phyloP scores from a whole-genome alignment of 1,140 invertebrate genomes.

The Drosophila parabipectinata region DNA sequence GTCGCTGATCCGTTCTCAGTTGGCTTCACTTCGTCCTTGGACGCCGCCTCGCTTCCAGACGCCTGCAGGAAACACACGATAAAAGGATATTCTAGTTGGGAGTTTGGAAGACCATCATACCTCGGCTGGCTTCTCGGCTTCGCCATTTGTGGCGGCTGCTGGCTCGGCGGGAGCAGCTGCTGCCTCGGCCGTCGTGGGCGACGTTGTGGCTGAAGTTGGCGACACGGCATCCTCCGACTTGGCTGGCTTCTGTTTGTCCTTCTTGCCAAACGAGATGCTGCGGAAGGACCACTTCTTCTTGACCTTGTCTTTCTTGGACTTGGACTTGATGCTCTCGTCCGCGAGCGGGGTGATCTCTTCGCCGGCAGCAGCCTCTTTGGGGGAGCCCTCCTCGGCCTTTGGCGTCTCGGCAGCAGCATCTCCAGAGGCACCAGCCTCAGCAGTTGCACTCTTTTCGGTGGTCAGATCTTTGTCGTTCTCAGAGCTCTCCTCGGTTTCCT shows the following conservation, averaged over 20 bases:
- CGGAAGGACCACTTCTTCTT: conserved; percentile 95
- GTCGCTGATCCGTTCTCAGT: conserved; percentile 70
- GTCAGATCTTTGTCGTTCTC: conserved; percentile 88
- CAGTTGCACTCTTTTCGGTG: conserved; percentile 86
- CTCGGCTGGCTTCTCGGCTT: conserved; percentile 57
- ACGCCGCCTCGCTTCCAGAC: conserved; percentile 35
- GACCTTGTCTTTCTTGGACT: conserved; percentile 91
- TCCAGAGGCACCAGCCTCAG: conserved; percentile 71
- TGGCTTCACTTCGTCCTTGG: conserved; percentile 55
- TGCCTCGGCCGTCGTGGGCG: conserved; percentile 39
- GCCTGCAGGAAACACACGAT: conserved; percentile 5
- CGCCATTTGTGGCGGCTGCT: conserved; percentile 63
- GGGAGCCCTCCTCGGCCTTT: conserved; percentile 69
- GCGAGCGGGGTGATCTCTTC: conserved; percentile 85
- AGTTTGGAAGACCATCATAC: conserved; percentile 17
- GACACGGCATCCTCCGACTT: conserved; percentile 85
- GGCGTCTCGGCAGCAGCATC: conserved; percentile 82
- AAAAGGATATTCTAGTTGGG: too few species aligned
- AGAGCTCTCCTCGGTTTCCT: conserved; percentile 87
- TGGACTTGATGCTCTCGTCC: conserved; percentile 88
- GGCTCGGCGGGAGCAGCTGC: conserved; percentile 49
- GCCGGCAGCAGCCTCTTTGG: conserved; percentile 83
- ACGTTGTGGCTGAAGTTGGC: conserved; percentile 49
- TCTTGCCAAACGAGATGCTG: conserved; percentile 92
- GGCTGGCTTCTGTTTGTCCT: conserved; percentile 92